Percentiles rank a stretch among this genome's conserved stretches.
Conservation (phyloP, 2,113 vertebrate genomes). For the Meles meles region DNA sequence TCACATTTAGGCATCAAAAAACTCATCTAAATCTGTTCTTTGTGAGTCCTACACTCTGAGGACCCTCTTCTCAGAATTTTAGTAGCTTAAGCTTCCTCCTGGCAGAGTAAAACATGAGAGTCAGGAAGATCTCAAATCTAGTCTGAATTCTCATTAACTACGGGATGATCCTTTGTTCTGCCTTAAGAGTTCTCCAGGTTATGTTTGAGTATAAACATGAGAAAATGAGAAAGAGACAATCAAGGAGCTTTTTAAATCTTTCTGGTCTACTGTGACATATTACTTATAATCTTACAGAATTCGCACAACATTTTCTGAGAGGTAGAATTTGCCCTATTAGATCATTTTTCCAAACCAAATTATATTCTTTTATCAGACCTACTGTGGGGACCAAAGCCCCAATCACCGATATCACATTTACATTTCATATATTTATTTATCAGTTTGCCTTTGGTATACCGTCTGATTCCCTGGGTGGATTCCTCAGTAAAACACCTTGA, state of each 20-base stretch:
- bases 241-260: background rate
- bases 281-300: conserved; percentile 12
- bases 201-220: background rate
- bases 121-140: background rate
- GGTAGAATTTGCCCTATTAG: background rate
- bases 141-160: background rate
- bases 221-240: background rate
- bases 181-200: background rate
- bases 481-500: background rate
- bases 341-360: conserved; percentile 29
- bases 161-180: background rate
- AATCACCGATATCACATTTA: background rate
- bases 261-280: background rate
- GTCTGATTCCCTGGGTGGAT: background rate
- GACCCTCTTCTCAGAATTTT: background rate
- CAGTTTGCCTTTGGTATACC: background rate
- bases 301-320: background rate
- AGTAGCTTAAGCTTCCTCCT: background rate
- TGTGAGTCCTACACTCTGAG: background rate
- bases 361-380: conserved; percentile 24
- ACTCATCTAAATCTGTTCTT: background rate
- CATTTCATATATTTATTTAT: background rate
- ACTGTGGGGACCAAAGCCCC: background rate
- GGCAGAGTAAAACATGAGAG: background rate
- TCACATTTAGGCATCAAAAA: background rate